A percentile compares a stretch with the other conserved stretches of the same genome.
phyloP scores from a whole-genome alignment of 2,888 invertebrate genomes.

The Hyalella azteca region DNA sequence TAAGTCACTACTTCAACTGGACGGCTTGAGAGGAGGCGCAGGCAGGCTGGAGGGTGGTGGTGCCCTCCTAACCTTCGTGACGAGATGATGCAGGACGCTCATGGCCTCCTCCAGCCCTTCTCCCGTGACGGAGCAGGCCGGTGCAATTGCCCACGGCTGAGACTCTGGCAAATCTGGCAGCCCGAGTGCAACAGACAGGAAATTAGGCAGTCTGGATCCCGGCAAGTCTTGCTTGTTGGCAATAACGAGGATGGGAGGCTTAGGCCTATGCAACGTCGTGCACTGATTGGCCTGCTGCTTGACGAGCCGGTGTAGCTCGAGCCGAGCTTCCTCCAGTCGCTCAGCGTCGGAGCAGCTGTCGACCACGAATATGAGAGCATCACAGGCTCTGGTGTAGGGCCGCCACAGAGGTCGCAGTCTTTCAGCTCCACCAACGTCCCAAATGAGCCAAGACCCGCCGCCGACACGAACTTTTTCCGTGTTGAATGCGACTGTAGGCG shows the following conservation, averaged over 20 bases:
- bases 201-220: slow-evolving; percentile 61
- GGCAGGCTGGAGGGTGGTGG: background rate
- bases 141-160: slow-evolving; percentile 52
- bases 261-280: slow-evolving; percentile 42
- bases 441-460: slow-evolving; percentile 53
- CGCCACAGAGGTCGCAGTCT: slow-evolving; percentile 54
- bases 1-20: too few species aligned
- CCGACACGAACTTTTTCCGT: slow-evolving; percentile 50
- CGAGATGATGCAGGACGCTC: slow-evolving; percentile 49
- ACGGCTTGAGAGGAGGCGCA: too few species aligned
- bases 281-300: slow-evolving; percentile 48
- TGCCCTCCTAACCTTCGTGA: slow-evolving; percentile 42
- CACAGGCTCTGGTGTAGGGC: slow-evolving; percentile 56
- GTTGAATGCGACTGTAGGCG: slow-evolving; percentile 56
- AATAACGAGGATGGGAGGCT: slow-evolving; percentile 65
- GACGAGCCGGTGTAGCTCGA: slow-evolving; percentile 47
- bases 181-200: slow-evolving; percentile 50
- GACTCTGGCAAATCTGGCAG: slow-evolving; percentile 48
- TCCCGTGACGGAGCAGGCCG: slow-evolving; percentile 56
- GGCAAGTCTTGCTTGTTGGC: slow-evolving; percentile 68
- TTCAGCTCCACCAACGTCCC: slow-evolving; percentile 58
- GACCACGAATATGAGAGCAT: slow-evolving; percentile 58
- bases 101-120: slow-evolving; percentile 56
- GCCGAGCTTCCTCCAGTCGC: slow-evolving; percentile 55
- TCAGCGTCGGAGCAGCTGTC: slow-evolving; percentile 54